phyloP scores from a whole-genome alignment of 2,888 invertebrate species.

The Sphaerophoria taeniata region DNA sequence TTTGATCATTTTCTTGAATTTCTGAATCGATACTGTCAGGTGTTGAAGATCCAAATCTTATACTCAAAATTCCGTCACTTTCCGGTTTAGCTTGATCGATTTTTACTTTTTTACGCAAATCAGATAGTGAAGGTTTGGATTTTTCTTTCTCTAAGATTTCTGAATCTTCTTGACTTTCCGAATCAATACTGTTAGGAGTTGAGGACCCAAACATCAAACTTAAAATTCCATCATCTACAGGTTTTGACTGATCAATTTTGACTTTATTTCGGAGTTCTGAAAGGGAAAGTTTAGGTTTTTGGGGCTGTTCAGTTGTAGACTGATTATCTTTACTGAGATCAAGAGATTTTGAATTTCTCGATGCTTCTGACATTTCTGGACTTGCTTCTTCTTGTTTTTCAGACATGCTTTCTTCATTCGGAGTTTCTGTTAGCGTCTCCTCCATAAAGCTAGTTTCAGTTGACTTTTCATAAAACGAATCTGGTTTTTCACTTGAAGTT shows the following conservation, averaged over 20 bases:
- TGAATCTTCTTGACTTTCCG: neutral
- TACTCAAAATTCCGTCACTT: no score
- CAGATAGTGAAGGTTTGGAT: no score
- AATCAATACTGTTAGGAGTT: neutral
- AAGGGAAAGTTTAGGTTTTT: constrained; percentile 66
- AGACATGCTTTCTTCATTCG: neutral
- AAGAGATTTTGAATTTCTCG: no score
- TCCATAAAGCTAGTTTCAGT: neutral
- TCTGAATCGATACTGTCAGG: neutral
- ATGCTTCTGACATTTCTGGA: no score
- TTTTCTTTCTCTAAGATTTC: neutral
- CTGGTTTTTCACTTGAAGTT: neutral
- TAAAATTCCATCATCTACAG: constrained; percentile 75
- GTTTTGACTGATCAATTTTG: constrained; percentile 75
- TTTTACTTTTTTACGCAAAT: no score
- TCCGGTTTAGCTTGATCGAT: no score
- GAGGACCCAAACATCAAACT: constrained; percentile 76
- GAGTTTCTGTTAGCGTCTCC: neutral
- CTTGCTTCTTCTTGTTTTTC: neutral
- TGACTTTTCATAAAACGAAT: neutral
- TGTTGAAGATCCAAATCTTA: no score
- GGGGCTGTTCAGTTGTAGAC: neutral
- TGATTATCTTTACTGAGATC: no score
- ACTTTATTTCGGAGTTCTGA: constrained; percentile 76
- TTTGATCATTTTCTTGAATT: neutral